Percentiles rank a stretch among this genome's conserved stretches.
phyloP scores from a whole-genome alignment of 1,140 invertebrate genomes.

The Ditylenchus dipsaci region DNA sequence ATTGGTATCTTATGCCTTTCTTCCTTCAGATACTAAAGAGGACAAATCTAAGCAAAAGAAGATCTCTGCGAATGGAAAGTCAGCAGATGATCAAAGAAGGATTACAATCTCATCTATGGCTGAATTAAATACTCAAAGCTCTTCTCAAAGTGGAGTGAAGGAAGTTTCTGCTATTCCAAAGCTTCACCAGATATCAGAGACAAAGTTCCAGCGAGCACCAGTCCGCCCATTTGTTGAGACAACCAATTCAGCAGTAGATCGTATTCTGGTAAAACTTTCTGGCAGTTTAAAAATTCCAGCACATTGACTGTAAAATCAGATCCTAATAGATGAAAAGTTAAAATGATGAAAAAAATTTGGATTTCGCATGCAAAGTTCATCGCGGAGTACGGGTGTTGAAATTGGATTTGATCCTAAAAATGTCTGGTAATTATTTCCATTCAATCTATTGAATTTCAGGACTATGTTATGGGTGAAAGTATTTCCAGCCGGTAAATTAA shows the following conservation, averaged over 20 bases:
- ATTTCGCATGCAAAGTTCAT: too few relatives aligned
- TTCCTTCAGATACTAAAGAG: neutral
- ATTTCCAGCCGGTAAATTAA: conserved; percentile 83
- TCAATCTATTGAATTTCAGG: too few relatives aligned
- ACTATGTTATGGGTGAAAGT: conserved; percentile 89
- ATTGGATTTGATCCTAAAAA: too few relatives aligned
- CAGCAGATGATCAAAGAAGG: conserved; percentile 2
- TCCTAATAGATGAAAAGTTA: too few relatives aligned
- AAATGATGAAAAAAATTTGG: too few relatives aligned
- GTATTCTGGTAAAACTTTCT: conserved; percentile 13
- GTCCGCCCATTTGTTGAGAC: conserved; percentile 44
- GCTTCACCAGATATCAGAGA: conserved; percentile 22
- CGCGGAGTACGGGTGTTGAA: too few relatives aligned
- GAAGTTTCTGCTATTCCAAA: conserved; percentile 9
- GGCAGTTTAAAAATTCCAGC: too few relatives aligned
- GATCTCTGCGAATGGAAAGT: neutral
- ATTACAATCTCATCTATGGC: neutral
- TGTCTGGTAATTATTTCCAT: too few relatives aligned
- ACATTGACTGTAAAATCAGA: too few relatives aligned
- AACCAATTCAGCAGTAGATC: conserved; percentile 21
- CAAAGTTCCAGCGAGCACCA: conserved; percentile 20
- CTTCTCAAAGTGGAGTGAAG: too few relatives aligned
- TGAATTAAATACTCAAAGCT: neutral
- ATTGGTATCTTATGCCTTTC: too few relatives aligned
- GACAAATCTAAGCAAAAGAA: neutral